Conservation (phyloP, 2,797 vertebrate genomes). For the Channallabes apus region DNA sequence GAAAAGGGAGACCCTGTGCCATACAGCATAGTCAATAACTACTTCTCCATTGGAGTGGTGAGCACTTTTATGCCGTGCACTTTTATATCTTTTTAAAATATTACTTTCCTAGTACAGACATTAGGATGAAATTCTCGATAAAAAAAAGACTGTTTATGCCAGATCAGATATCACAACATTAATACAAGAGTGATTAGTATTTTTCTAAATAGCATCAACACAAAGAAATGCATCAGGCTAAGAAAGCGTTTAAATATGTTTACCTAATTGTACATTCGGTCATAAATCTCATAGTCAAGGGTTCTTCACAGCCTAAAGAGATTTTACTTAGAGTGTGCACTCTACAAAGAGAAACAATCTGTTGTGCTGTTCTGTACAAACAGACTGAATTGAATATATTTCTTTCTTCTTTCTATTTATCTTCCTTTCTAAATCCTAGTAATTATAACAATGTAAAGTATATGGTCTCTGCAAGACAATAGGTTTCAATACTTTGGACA, state of each 20-base stretch:
- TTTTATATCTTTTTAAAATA: neutral
- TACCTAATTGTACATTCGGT: neutral
- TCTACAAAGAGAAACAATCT: neutral
- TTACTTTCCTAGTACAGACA: neutral
- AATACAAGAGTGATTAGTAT: neutral
- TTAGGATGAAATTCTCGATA: neutral
- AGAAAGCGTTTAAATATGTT: neutral
- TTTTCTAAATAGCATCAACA: neutral
- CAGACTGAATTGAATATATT: neutral
- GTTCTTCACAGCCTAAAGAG: neutral
- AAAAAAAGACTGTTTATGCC: neutral
- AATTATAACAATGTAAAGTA: neutral
- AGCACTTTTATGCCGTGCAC: slow-evolving; percentile 58
- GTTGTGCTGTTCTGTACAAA: neutral
- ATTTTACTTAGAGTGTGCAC: neutral
- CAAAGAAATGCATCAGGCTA: neutral
- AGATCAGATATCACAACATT: neutral
- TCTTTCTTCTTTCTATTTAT: neutral
- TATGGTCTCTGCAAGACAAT: neutral
- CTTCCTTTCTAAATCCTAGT: neutral
- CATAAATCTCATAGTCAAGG: neutral
- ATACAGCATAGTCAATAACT: slow-evolving; percentile 94
- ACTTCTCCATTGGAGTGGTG: slow-evolving; percentile 96
- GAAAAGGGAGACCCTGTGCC: slow-evolving; percentile 89
- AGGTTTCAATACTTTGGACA: neutral